Base-by-base conservation (phyloP, 2,888 invertebrate genomes). In the Plebejus melissa region DNA sequence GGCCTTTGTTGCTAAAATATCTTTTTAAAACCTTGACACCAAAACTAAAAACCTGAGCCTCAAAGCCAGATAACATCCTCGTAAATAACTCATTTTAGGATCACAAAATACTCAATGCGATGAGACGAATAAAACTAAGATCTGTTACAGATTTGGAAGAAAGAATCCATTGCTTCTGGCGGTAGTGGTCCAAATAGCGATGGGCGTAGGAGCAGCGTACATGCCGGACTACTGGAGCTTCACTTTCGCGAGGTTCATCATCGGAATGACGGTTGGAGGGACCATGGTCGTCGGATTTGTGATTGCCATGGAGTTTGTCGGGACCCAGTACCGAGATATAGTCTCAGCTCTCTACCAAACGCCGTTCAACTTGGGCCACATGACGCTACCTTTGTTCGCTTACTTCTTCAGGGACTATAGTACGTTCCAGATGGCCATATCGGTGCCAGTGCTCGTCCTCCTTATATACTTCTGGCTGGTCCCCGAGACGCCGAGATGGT, bases 401-500 rank as follows among this genome's bases (percentile, higher is more conserved):
- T 96, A 95, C 82, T 94, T 91, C 80, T 91, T 95, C 74, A 94
- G 96, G 76, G 94, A 95, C 77, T 97, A 95, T 94, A 91, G 94
- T 6, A 87, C 93, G 80, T 95, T 95, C 74, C 96, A 96, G 87
- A 87, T 96, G n/a, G 94, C 94, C 0, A 94, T 96, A 78, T 95
- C 96, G 0, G 82, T 95, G 50, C 95, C 95, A 0, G 90, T 94
- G 0, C 82, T 94, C 54, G 81, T 96, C 46, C 88, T 96, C 76
- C 87, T 96, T 22, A 88, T 94, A 0, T 96, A 96, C 81, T 95
- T 95, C 82, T 95, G 95, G 91, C 83, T 96, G 50, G 85, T 97
- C 22, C 96, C 97, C 0, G 97, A 97, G 88, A 96, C 97, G 1
- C 97, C 97, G 0, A 94, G 97, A 78, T 97, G 97, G 97, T 91